phyloP scores from a whole-genome alignment of 37 sponge, comb jelly and placozoan species.

The Cladorhizidae sp. region DNA sequence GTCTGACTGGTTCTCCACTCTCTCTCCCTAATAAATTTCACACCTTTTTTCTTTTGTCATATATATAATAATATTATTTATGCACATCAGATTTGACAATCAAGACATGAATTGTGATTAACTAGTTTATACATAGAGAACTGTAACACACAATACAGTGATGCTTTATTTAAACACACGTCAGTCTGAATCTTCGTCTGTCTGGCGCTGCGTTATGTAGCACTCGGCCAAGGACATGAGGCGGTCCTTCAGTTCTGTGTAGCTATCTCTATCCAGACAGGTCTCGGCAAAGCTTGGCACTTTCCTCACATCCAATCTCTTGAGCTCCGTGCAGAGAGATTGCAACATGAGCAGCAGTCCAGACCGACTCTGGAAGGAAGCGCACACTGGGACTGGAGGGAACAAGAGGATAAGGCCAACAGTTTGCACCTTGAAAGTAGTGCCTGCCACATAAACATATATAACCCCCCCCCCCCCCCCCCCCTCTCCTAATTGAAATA shows the following conservation, averaged over 20 bases:
- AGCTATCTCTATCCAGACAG: conserved; percentile 50
- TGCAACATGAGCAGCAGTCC: conserved; percentile 7
- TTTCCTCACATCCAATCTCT: neutral
- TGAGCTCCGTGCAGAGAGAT: conserved; percentile 9
- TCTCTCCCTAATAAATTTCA: too few species aligned
- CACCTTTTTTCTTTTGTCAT: too few species aligned
- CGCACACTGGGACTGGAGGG: conserved; percentile 34
- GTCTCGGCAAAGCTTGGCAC: conserved; percentile 27
- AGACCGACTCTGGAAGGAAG: conserved; percentile 43
- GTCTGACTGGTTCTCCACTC: conserved; percentile 63
- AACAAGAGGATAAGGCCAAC: too few species aligned
- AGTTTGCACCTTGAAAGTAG: too few species aligned
- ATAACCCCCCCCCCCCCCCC: too few species aligned
- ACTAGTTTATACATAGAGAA: too few species aligned
- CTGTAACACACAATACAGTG: too few species aligned
- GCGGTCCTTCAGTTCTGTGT: conserved; percentile 22
- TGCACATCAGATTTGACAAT: too few species aligned
- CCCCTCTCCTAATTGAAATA: neutral
- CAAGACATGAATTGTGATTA: too few species aligned
- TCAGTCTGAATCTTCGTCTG: conserved; percentile 17
- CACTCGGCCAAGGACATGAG: conserved; percentile 30
- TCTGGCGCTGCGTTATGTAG: conserved; percentile 14
- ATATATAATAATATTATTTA: too few species aligned
- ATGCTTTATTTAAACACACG: too few species aligned
- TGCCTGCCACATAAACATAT: too few species aligned